These are phyloP conservation scores for Chaetogeoica ovagalla DNA, from an alignment of 2,888 invertebrate species.

Conservation along the genomic window DNA sequence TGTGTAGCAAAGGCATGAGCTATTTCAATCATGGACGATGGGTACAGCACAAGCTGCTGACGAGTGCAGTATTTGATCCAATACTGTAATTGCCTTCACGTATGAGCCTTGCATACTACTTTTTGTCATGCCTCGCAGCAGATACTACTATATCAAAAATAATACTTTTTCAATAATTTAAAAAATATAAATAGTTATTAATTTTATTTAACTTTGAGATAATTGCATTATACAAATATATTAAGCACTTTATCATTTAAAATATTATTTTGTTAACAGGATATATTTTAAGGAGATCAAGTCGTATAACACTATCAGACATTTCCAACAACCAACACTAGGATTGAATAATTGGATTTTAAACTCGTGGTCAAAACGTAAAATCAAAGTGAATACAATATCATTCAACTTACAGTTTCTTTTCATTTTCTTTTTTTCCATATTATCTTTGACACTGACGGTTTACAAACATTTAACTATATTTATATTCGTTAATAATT, in stretches of 20 bases:
- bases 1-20: too few species aligned
- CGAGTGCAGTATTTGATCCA: too few species aligned
- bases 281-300: neutral
- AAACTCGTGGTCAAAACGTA: neutral
- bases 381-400: slow-evolving; percentile 14
- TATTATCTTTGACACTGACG: neutral
- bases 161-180: too few species aligned
- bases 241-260: neutral
- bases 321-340: slow-evolving; percentile 6
- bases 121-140: too few species aligned
- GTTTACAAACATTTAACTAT: neutral
- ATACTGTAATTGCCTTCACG: too few species aligned
- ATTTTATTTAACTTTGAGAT: too few species aligned
- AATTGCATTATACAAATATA: neutral
- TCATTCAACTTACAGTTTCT: neutral
- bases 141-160: too few species aligned
- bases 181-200: too few species aligned
- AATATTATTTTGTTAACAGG: slow-evolving; percentile 25
- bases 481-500: slow-evolving; percentile 30
- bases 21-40: too few species aligned
- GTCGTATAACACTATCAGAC: neutral
- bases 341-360: neutral
- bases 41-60: too few species aligned
- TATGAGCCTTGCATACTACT: too few species aligned
- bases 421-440: neutral